Conservation (phyloP, 2,888 invertebrate species). For the Tetropium fuscum region DNA sequence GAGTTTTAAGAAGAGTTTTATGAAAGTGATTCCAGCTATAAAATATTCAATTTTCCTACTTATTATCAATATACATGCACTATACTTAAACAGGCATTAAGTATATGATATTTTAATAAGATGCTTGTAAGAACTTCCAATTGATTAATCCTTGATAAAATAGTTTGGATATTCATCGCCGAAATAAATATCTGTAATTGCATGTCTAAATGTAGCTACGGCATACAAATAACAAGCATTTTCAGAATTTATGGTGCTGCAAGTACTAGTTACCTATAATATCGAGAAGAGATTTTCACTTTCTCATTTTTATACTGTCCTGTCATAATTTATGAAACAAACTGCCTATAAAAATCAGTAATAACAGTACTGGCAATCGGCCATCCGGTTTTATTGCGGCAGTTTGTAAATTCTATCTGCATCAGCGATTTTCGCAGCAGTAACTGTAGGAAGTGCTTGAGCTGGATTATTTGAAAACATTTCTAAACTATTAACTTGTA, state of each 20-base stretch:
- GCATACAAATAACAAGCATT: slow-evolving; percentile 9
- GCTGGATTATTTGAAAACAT: slow-evolving; percentile 8
- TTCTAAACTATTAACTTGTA: slow-evolving; percentile 28
- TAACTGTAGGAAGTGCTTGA: slow-evolving; percentile 14
- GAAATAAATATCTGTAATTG: slow-evolving; percentile 13
- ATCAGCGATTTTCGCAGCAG: slow-evolving; percentile 2
- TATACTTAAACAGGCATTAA: no score
- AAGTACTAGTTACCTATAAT: slow-evolving; percentile 15
- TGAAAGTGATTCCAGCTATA: no score
- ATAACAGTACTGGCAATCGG: neutral
- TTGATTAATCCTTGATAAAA: slow-evolving; percentile 10
- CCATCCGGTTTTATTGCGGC: neutral
- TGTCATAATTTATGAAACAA: slow-evolving; percentile 8
- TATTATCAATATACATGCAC: no score
- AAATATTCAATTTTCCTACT: no score
- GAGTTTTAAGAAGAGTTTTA: no score
- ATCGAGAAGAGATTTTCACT: slow-evolving; percentile 14
- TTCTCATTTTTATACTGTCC: slow-evolving; percentile 5
- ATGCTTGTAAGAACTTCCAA: no score
- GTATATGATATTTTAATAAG: no score
- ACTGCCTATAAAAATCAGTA: slow-evolving; percentile 3
- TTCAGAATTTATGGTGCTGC: slow-evolving; percentile 13
- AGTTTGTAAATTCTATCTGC: slow-evolving; percentile 1
- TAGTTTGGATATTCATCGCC: slow-evolving; percentile 16
- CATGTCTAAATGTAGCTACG: slow-evolving; percentile 1